Conservation (phyloP, 2,113 vertebrate species). For the Sceloporus tristichus region DNA sequence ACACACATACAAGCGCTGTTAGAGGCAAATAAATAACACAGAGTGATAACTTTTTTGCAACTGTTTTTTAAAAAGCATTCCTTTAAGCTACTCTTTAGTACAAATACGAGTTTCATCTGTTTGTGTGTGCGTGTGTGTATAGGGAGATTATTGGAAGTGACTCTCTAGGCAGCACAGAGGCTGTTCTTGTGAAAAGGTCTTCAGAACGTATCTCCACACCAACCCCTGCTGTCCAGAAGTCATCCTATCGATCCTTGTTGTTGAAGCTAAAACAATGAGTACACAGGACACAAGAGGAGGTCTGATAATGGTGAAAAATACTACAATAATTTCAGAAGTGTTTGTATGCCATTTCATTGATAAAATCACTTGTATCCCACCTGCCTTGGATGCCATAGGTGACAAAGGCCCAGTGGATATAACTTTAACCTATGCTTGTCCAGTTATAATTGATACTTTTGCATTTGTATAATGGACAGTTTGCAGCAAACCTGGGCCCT, state of each 20-base stretch:
- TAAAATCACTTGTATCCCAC: not conserved
- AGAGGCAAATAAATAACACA: not conserved
- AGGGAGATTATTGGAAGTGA: not conserved
- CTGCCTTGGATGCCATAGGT: not conserved
- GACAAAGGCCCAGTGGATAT: too few relatives aligned
- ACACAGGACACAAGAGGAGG: not conserved
- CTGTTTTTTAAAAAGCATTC: not conserved
- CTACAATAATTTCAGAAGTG: not conserved
- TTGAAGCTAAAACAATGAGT: not conserved
- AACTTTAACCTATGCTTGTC: too few relatives aligned
- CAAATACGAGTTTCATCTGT: not conserved
- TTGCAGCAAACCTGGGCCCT: too few relatives aligned
- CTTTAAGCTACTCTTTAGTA: not conserved
- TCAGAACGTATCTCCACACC: not conserved
- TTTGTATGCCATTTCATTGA: not conserved
- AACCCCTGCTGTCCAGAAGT: not conserved
- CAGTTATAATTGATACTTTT: too few relatives aligned
- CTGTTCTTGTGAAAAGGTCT: not conserved
- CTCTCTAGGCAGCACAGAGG: not conserved
- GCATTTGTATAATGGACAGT: too few relatives aligned
- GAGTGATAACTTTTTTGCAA: not conserved
- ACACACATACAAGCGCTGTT: not conserved
- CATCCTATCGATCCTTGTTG: not conserved
- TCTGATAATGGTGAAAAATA: not conserved
- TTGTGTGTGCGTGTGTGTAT: not conserved